These are phyloP conservation scores for Colletes latitarsis DNA, from an alignment of 1,140 invertebrate genomes.

Conservation along the genomic window DNA sequence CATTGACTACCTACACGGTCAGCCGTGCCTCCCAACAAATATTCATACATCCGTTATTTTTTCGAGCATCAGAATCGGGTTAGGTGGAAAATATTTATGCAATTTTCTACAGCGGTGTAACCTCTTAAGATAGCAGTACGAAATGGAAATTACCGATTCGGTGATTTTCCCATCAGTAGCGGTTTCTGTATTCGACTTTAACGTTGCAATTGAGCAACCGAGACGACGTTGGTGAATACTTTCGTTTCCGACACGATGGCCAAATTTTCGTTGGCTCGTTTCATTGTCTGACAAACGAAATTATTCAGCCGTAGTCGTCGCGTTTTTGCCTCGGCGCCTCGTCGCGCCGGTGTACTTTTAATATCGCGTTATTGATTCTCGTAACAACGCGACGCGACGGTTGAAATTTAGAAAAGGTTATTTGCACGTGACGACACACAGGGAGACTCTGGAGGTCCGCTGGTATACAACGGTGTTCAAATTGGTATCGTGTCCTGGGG, in stretches of 20 bases:
- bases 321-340: neutral
- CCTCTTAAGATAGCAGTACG: too few species aligned
- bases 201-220: neutral
- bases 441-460: conserved; percentile 86
- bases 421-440: conserved; percentile 63
- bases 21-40: too few species aligned
- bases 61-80: too few species aligned
- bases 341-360: neutral
- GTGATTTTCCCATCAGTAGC: neutral
- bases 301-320: neutral
- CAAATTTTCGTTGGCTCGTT: neutral
- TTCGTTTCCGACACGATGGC: neutral
- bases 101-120: too few species aligned
- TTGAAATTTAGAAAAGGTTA: conserved; percentile 15
- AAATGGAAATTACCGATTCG: too few species aligned
- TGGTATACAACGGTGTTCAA: conserved; percentile 82
- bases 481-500: conserved; percentile 84
- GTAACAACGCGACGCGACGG: neutral
- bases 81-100: too few species aligned
- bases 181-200: neutral
- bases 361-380: neutral
- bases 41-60: too few species aligned
- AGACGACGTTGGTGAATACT: neutral
- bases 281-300: neutral
- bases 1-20: too few species aligned